phyloP scores from a whole-genome alignment of 2,888 invertebrate genomes.

The Drosophila basisetae region DNA sequence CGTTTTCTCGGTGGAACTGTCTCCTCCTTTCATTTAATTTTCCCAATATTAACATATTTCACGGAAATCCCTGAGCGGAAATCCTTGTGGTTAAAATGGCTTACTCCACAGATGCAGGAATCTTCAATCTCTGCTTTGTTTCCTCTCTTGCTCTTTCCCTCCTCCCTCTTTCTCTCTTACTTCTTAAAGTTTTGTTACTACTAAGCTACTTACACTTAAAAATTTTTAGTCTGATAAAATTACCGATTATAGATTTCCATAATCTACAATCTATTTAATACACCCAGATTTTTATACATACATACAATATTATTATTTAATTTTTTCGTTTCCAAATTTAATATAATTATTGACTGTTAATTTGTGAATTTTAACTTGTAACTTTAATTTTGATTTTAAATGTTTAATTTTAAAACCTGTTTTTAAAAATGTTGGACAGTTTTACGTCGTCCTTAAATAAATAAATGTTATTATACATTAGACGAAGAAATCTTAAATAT shows the following conservation, averaged over 20 bases:
- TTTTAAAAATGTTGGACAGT: background rate
- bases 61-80: background rate
- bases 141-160: fast-evolving
- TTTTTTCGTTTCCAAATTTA: background rate
- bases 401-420: background rate
- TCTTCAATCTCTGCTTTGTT: background rate
- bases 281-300: background rate
- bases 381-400: background rate
- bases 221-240: background rate
- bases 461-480: background rate
- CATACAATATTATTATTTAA: background rate
- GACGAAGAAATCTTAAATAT: background rate
- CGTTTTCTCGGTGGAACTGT: background rate
- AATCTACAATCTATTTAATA: too few species aligned
- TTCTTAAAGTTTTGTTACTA: background rate
- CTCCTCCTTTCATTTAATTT: background rate
- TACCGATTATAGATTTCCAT: too few species aligned
- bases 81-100: background rate
- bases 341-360: background rate
- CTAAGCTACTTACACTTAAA: background rate
- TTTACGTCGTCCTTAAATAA: background rate
- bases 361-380: background rate
- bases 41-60: background rate
- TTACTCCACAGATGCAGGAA: background rate
- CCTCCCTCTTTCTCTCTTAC: background rate